These are phyloP conservation scores for Eupsilia transversa DNA, from an alignment of 2,888 invertebrate species.

Conservation along the genomic window DNA sequence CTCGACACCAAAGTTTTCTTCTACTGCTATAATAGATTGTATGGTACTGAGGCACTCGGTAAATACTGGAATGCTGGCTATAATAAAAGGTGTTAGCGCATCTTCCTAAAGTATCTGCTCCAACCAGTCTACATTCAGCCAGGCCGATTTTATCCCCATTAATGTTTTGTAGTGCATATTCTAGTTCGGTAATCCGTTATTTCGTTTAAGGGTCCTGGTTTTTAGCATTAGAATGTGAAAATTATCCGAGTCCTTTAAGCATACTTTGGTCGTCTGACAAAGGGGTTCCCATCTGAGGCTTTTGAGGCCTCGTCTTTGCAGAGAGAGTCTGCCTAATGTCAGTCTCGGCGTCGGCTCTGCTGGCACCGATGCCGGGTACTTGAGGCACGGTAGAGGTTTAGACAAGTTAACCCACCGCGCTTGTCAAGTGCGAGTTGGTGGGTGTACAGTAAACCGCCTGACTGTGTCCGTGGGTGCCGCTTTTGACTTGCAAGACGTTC, in stretches of 20 bases:
- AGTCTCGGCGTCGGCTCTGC: neutral
- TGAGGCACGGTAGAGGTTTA: neutral
- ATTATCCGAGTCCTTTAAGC: neutral
- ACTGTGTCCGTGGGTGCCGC: too few relatives aligned
- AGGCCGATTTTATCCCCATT: neutral
- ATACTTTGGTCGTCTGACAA: neutral
- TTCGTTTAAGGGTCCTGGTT: neutral
- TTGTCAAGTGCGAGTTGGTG: neutral
- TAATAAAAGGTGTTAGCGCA: too few relatives aligned
- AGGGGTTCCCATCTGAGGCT: neutral
- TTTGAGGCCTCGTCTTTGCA: neutral
- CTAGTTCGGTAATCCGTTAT: neutral
- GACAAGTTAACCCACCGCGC: neutral
- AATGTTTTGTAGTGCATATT: neutral
- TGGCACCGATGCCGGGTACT: constrained; percentile 2
- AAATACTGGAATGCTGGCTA: too few relatives aligned
- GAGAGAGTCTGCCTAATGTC: neutral
- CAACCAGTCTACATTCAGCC: neutral
- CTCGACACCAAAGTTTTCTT: too few relatives aligned
- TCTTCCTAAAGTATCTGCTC: neutral
- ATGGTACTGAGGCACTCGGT: too few relatives aligned
- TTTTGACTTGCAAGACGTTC: too few relatives aligned
- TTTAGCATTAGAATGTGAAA: neutral
- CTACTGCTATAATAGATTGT: too few relatives aligned
- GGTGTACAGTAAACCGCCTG: too few relatives aligned